Base-by-base conservation (phyloP, 2,888 invertebrate genomes). In the Drosophila nigricruria region DNA sequence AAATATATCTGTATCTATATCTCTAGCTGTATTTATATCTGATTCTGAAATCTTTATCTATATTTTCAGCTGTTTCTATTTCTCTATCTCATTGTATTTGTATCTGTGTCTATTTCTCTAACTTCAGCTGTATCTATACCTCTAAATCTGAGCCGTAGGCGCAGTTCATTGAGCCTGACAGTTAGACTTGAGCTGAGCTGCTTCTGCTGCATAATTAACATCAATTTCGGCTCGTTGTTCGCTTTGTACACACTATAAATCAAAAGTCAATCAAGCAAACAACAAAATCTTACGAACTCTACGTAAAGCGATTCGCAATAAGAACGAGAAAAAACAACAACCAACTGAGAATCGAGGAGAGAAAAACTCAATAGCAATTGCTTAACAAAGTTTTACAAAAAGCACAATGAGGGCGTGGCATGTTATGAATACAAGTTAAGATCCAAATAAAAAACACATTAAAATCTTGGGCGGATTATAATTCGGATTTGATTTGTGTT, bases 201-300 rank as follows among this genome's bases (percentile, higher is more conserved):
- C 75, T 75, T 59, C 77, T 80, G 79, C 71, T 77, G 70, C 79
- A 83, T 86, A 83, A 83, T 86, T 83, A 86, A 77, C 87, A 79
- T 73, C 70, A 79, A 75, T 77, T 79, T 79, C 49, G 65, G 42
- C 69, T 71, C 45, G 53, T 72, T 77, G 60, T 64, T 66, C 59
- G 45, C 49, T 53, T 58, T 58, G 62, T 63, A 47, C 49, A 42
- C 20, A 64, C 63, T 40, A 73, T 77, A 81, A 79, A 81, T 75
- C 79, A 81, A 70, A 76, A 71, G 32, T 70, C 74, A 79, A 82
- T 73, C 77, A 64, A 54, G 49, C 49, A 56, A 65, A 58, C 70
- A 71, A 65, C 69, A 50, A 76, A 60, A 71, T 72, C 71, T 66
- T 81, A 77, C 75, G 58, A 82, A 82, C 82, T 73, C 69, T 68